phyloP scores from a whole-genome alignment of 2,113 vertebrate genomes.

The Cebidichthys violaceus region DNA sequence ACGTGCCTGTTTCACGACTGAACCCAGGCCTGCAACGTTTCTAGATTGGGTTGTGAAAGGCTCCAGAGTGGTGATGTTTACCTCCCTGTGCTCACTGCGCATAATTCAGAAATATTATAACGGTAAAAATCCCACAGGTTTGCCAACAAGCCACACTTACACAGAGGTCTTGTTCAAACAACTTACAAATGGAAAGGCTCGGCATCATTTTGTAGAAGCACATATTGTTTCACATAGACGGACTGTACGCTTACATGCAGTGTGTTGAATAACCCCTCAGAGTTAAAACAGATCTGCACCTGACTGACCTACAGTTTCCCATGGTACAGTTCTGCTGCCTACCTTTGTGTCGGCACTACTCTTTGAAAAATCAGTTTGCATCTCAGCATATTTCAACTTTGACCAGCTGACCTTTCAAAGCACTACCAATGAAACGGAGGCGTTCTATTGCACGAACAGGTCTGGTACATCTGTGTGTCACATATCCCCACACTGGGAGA shows the following conservation, averaged over 20 bases:
- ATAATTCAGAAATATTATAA: constrained; percentile 16
- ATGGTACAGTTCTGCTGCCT: background rate
- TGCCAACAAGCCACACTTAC: background rate
- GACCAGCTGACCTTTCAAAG: constrained; percentile 45
- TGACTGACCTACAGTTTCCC: background rate
- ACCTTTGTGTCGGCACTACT: constrained; percentile 15
- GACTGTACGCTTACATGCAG: background rate
- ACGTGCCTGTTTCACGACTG: background rate
- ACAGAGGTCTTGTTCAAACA: background rate
- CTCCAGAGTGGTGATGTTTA: background rate
- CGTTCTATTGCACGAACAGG: background rate
- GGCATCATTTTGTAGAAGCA: background rate
- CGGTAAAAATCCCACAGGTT: constrained; percentile 8
- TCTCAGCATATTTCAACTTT: constrained; percentile 24
- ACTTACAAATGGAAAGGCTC: background rate
- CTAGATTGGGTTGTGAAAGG: background rate
- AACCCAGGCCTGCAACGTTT: background rate
- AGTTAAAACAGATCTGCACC: background rate
- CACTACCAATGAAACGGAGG: background rate
- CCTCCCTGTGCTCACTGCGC: constrained; percentile 21
- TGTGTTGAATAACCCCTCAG: background rate
- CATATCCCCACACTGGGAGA: background rate
- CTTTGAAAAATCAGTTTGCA: constrained; percentile 11
- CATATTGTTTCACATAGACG: background rate
- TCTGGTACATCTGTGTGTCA: constrained; percentile 15